Conservation (phyloP, 2,113 vertebrate species). For the Dipodomys ordii region DNA sequence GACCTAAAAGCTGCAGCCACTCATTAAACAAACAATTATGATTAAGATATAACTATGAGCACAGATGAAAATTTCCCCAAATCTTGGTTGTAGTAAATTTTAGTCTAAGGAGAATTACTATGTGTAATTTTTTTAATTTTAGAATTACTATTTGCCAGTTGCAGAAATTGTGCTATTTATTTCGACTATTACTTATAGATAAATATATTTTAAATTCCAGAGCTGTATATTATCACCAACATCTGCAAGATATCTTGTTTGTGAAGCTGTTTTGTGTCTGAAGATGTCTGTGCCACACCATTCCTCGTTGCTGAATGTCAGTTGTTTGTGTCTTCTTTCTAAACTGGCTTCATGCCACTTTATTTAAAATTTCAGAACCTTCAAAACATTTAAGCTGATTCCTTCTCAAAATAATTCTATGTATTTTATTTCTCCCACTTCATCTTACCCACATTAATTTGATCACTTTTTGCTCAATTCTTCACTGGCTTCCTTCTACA, state of each 20-base stretch:
- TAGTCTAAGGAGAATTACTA: neutral
- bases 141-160: constrained; percentile 14
- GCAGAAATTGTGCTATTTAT: constrained; percentile 23
- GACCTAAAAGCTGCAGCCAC: neutral
- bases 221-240: neutral
- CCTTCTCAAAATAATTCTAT: neutral
- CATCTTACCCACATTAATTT: neutral
- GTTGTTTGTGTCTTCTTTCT: neutral
- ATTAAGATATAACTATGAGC: constrained; percentile 37
- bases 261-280: neutral
- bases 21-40: constrained; percentile 1
- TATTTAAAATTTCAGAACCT: neutral
- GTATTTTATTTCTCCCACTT: constrained; percentile 5
- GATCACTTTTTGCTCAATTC: neutral
- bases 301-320: neutral
- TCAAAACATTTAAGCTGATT: constrained; percentile 4
- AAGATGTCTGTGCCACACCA: neutral
- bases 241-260: neutral
- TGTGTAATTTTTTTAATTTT: neutral
- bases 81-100: neutral
- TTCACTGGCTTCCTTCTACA: neutral
- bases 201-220: neutral
- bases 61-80: constrained; percentile 8
- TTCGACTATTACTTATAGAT: neutral
- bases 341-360: neutral